A percentile compares a stretch with the other conserved stretches of the same genome.
These are phyloP conservation scores for Crossocerus cetratus DNA, from an alignment of 2,888 invertebrate genomes.

Conservation along the genomic window DNA sequence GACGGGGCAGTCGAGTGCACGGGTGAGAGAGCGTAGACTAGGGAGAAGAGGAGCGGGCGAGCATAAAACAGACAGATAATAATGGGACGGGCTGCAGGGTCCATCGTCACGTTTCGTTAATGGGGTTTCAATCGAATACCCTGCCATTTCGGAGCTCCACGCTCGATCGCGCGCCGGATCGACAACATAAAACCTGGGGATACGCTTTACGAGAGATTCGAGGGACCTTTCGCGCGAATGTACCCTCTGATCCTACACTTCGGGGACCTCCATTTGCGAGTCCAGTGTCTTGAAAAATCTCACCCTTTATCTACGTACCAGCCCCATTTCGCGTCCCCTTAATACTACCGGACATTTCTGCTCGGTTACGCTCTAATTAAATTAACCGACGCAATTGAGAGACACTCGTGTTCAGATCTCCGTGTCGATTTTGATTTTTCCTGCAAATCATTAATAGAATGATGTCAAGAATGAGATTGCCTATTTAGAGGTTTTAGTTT, in stretches of 20 bases:
- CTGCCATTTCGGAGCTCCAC: slow-evolving; percentile 17
- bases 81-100: slow-evolving; percentile 18
- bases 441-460: no score
- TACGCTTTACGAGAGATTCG: slow-evolving; percentile 27
- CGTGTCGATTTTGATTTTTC: no score
- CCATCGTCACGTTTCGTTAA: slow-evolving; percentile 48
- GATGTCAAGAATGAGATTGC: no score
- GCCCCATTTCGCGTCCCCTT: background rate
- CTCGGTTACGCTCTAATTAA: slow-evolving; percentile 48
- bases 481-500: background rate
- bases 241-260: slow-evolving; percentile 43
- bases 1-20: background rate
- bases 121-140: slow-evolving; percentile 39
- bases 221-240: slow-evolving; percentile 35
- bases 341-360: slow-evolving; percentile 38
- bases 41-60: no score
- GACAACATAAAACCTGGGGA: slow-evolving; percentile 28
- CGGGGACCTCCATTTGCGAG: slow-evolving; percentile 45
- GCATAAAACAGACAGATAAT: slow-evolving; percentile 40
- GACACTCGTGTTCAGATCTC: no score
- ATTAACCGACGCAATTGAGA: no score
- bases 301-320: slow-evolving; percentile 19
- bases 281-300: slow-evolving; percentile 32
- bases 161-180: slow-evolving; percentile 16
- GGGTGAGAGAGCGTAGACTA: slow-evolving; percentile 6